Evolutionary conservation across 1,140 invertebrate species (phyloP).

Genomic region (Drosophila sturtevanti): DNA sequence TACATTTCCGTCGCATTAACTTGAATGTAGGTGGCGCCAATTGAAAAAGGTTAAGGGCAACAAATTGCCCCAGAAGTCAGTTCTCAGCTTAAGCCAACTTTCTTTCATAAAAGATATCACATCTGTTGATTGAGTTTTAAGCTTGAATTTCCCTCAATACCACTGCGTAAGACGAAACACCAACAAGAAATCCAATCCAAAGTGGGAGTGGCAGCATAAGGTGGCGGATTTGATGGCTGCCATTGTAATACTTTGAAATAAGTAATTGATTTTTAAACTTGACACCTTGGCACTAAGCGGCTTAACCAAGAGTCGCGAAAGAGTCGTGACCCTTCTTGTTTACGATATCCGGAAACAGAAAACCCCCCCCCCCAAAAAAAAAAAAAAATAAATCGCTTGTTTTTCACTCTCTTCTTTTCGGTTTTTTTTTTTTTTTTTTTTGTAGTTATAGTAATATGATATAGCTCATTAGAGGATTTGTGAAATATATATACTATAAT

Average conservation of each 20-base stretch:
- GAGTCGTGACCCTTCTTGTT: not conserved
- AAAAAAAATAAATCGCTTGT: conserved; percentile 8
- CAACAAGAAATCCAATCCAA: conserved; percentile 5
- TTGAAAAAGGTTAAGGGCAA: no score
- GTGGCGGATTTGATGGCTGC: conserved; percentile 21
- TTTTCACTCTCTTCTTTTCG: not conserved
- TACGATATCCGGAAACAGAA: not conserved
- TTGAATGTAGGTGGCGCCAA: no score
- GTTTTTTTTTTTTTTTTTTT: conserved; percentile 28
- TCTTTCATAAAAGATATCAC: not conserved
- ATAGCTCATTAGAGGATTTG: conserved; percentile 73
- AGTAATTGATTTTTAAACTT: conserved; percentile 81
- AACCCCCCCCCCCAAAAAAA: no score
- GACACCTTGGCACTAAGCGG: conserved; percentile 74
- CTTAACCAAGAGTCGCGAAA: conserved; percentile 50
- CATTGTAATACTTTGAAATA: conserved; percentile 56
- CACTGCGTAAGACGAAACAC: not conserved
- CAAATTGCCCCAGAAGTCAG: not conserved
- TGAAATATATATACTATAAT: conserved; percentile 15
- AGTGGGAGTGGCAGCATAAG: conserved; percentile 17
- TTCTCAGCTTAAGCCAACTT: not conserved
- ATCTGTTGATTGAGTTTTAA: not conserved
- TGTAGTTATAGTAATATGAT: conserved; percentile 57
- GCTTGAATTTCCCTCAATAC: not conserved
- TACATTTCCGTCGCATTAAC: no score